phyloP scores from a whole-genome alignment of 2,113 vertebrate genomes.

The Spermophilus dauricus region DNA sequence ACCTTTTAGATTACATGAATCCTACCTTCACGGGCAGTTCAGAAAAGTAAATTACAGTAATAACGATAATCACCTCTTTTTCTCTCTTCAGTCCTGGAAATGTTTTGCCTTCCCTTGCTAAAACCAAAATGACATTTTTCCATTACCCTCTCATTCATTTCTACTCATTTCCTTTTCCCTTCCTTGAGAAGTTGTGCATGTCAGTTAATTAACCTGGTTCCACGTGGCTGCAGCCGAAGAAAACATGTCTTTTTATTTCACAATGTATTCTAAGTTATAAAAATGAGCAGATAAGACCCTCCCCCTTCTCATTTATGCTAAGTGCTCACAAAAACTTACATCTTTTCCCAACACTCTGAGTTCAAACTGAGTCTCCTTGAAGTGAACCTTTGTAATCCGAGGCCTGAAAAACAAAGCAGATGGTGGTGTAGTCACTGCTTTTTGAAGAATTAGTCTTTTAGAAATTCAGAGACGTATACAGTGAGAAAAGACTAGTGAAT shows the following conservation, averaged over 20 bases:
- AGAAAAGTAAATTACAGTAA: not conserved
- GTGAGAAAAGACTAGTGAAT: not conserved
- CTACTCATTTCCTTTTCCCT: not conserved
- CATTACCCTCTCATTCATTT: not conserved
- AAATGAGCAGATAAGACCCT: not conserved
- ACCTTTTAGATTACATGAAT: not conserved
- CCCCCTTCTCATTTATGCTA: not conserved
- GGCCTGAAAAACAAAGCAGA: slow-evolving; percentile 90
- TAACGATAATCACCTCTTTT: not conserved
- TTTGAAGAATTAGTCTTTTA: slow-evolving; percentile 11
- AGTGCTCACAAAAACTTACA: slow-evolving; percentile 90
- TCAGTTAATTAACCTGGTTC: not conserved
- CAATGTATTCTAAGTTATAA: not conserved
- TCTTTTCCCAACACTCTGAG: slow-evolving; percentile 94
- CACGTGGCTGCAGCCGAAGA: not conserved
- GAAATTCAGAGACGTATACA: not conserved
- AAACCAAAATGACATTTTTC: slow-evolving; percentile 18
- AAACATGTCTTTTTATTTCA: not conserved
- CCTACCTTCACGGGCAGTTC: not conserved
- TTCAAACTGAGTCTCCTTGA: slow-evolving; percentile 95
- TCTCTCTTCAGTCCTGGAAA: not conserved
- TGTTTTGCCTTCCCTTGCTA: not conserved
- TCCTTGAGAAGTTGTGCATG: not conserved
- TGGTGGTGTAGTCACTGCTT: not conserved
- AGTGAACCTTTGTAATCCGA: slow-evolving; percentile 96